Evolutionary conservation across 2,888 invertebrate species (phyloP).

Genomic region (Sepiola atlantica): DNA sequence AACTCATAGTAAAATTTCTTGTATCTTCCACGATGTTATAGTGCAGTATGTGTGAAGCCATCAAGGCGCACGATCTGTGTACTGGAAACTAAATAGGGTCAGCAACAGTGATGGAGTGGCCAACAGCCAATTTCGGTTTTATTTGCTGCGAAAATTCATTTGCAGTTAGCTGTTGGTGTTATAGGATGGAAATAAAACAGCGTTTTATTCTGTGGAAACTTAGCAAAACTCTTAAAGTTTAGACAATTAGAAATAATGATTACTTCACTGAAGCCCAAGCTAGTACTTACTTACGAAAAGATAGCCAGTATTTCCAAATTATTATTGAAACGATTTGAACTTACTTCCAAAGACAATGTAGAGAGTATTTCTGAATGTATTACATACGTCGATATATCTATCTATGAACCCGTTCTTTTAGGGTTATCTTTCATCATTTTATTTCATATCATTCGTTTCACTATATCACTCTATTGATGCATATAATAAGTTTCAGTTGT

Average conservation of each 20-base stretch:
- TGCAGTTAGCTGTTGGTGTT: neutral
- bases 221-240: neutral
- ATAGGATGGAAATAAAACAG: neutral
- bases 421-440: too few relatives aligned
- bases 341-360: neutral
- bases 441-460: too few relatives aligned
- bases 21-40: neutral
- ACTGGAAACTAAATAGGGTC: neutral
- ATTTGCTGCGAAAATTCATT: constrained; percentile 1
- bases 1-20: neutral
- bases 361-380: neutral
- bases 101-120: neutral
- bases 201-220: neutral
- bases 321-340: neutral
- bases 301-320: neutral
- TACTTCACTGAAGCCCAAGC: neutral
- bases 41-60: neutral
- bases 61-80: neutral
- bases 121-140: neutral
- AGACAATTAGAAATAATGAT: neutral
- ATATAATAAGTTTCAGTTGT: too few relatives aligned
- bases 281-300: neutral
- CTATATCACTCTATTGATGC: too few relatives aligned
- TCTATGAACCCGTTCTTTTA: neutral
- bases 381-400: neutral